These are phyloP conservation scores for Euclidia mi DNA, from an alignment of 2,888 invertebrate species.

Conservation along the genomic window DNA sequence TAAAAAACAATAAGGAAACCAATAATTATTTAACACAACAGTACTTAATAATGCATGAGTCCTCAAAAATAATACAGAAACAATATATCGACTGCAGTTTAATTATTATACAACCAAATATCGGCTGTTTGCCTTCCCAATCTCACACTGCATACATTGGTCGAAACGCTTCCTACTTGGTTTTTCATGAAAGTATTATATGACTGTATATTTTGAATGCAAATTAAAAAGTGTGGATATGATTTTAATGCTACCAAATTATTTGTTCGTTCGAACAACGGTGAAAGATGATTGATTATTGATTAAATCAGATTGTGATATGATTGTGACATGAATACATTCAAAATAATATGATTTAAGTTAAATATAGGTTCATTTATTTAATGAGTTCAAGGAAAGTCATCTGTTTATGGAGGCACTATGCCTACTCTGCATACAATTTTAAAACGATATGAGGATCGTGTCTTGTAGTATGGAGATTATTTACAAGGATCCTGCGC, in stretches of 20 bases:
- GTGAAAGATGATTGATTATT: neutral
- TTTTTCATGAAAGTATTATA: slow-evolving; percentile 6
- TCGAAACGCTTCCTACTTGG: neutral
- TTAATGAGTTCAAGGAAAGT: no score
- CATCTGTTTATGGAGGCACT: no score
- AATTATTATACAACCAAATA: slow-evolving; percentile 14
- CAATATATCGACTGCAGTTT: neutral
- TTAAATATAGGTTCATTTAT: no score
- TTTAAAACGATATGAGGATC: no score
- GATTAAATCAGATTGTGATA: no score
- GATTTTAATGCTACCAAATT: neutral
- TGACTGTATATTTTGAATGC: neutral
- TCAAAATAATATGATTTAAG: no score
- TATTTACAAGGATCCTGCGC: no score
- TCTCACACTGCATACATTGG: neutral
- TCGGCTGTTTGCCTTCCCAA: neutral
- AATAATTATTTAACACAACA: neutral
- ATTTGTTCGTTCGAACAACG: neutral
- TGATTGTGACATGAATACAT: no score
- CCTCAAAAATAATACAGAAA: slow-evolving; percentile 10
- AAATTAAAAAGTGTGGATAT: slow-evolving; percentile 2
- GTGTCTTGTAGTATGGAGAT: no score
- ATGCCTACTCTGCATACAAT: no score
- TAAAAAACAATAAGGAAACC: neutral
- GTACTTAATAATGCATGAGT: slow-evolving; percentile 1